These are phyloP conservation scores for Coracopsis vasa DNA, from an alignment of 2,113 vertebrate species.

Conservation along the genomic window DNA sequence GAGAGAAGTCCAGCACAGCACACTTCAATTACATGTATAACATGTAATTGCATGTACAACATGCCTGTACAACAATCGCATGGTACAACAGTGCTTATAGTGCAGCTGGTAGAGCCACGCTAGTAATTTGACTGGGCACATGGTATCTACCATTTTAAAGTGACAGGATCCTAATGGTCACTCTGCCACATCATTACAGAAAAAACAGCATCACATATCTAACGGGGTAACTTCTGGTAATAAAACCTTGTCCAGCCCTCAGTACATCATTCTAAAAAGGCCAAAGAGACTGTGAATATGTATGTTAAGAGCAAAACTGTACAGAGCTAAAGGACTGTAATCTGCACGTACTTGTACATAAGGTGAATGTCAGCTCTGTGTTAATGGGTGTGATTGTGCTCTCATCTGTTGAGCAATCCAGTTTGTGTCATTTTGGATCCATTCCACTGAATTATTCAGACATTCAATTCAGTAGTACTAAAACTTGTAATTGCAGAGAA, in stretches of 20 bases:
- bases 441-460: background rate
- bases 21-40: background rate
- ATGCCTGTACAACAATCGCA: background rate
- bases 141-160: background rate
- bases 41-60: background rate
- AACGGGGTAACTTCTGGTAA: background rate
- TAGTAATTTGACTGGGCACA: accelerated
- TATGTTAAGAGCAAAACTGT: background rate
- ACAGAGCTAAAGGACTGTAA: background rate
- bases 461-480: background rate
- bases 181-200: background rate
- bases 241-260: background rate
- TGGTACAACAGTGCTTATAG: too few relatives aligned
- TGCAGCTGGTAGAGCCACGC: background rate
- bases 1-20: background rate
- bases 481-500: background rate
- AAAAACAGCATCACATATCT: background rate
- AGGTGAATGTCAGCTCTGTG: slow-evolving; percentile 35
- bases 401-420: background rate
- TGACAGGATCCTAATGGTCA: background rate
- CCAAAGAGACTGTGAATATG: background rate
- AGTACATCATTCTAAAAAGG: background rate
- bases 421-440: background rate
- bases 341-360: background rate
- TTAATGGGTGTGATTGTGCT: background rate